Percentiles rank a stretch among this genome's conserved stretches.
These are phyloP conservation scores for Rhorus exstirpatorius DNA, from an alignment of 2,888 invertebrate species.

Conservation along the genomic window DNA sequence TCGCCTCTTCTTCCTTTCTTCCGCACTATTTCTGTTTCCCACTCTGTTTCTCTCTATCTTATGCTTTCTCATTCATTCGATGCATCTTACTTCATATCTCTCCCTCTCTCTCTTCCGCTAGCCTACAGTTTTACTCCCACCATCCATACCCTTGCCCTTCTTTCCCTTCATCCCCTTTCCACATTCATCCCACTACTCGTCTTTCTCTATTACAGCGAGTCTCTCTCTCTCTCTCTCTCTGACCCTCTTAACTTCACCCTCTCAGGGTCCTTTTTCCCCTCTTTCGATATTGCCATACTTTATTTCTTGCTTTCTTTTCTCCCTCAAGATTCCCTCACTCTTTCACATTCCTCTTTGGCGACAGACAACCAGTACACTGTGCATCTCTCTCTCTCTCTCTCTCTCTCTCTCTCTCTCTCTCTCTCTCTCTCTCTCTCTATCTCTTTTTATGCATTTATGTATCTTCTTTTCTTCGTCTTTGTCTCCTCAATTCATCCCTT, in stretches of 20 bases:
- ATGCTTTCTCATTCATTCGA: slow-evolving; percentile 18
- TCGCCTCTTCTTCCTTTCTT: slow-evolving; percentile 33
- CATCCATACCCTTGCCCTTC: slow-evolving; percentile 35
- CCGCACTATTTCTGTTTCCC: not conserved
- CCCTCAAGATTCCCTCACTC: slow-evolving; percentile 10
- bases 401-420: not conserved
- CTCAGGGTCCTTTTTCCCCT: slow-evolving; percentile 41
- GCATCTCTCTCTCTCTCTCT: not conserved
- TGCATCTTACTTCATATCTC: slow-evolving; percentile 40
- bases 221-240: slow-evolving; percentile 31
- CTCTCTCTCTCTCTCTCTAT: slow-evolving; percentile 1
- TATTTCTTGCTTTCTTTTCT: slow-evolving; percentile 30
- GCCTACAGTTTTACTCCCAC: slow-evolving; percentile 38
- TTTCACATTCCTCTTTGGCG: not conserved
- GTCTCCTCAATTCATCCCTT: not conserved
- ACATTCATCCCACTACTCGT: slow-evolving; percentile 58
- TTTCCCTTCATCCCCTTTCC: slow-evolving; percentile 33
- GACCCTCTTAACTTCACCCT: slow-evolving; percentile 54
- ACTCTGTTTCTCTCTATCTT: too few species aligned
- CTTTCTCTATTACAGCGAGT: slow-evolving; percentile 28
- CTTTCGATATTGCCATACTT: slow-evolving; percentile 63
- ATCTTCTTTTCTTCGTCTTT: slow-evolving; percentile 14
- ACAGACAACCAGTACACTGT: not conserved
- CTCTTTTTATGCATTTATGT: not conserved
- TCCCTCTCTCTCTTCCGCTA: slow-evolving; percentile 26